phyloP scores from a whole-genome alignment of 2,888 invertebrate species.

The Polydrusus tereticollis region DNA sequence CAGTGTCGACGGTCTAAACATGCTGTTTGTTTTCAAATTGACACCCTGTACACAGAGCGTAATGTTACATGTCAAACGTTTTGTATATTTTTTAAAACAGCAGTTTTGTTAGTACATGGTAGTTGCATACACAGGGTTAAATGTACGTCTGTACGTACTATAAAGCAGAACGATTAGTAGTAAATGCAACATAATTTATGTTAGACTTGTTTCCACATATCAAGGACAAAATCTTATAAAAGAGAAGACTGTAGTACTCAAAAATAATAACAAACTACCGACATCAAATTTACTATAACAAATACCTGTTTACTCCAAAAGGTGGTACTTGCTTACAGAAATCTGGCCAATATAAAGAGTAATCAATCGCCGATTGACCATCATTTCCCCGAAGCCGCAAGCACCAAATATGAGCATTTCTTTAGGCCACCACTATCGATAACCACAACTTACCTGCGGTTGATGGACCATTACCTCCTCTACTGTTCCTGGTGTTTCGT shows the following conservation, averaged over 20 bases:
- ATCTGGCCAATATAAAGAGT: neutral
- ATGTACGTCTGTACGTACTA: neutral
- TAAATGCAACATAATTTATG: neutral
- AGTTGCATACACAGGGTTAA: neutral
- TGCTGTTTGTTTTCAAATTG: no score
- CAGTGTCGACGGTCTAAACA: no score
- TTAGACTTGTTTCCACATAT: neutral
- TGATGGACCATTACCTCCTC: conserved; percentile 78
- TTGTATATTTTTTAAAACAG: neutral
- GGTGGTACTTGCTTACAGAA: conserved; percentile 19
- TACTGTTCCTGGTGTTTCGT: conserved; percentile 88
- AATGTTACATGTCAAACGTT: neutral
- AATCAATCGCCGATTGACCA: neutral
- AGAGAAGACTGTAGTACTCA: conserved; percentile 20
- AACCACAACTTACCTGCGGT: conserved; percentile 58
- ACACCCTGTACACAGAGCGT: no score
- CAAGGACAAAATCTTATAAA: conserved; percentile 32
- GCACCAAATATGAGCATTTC: conserved; percentile 49
- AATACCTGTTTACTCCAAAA: conserved; percentile 31
- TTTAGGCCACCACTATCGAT: conserved; percentile 56
- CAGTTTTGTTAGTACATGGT: neutral
- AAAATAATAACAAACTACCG: conserved; percentile 32
- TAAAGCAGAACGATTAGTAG: neutral
- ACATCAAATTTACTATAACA: conserved; percentile 22
- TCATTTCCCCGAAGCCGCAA: neutral